phyloP scores from a whole-genome alignment of 1,140 invertebrate genomes.

The Drosophila bifasciata region DNA sequence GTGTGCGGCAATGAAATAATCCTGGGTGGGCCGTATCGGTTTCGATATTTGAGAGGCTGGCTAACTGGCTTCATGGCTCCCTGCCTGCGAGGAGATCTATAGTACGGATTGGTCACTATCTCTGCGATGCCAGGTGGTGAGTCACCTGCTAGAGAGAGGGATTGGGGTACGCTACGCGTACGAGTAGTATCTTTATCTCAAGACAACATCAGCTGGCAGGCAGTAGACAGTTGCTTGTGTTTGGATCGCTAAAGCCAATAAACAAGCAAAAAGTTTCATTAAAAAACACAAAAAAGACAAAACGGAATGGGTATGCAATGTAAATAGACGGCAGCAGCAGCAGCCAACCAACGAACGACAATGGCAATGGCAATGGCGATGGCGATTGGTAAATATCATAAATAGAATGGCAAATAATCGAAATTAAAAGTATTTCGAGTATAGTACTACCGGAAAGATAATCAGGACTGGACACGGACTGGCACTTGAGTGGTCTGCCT shows the following conservation, averaged over 20 bases:
- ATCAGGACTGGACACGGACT: slow-evolving; percentile 28
- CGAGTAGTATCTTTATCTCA: slow-evolving; percentile 49
- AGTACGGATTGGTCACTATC: slow-evolving; percentile 32
- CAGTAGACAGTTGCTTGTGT: slow-evolving; percentile 72
- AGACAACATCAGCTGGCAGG: slow-evolving; percentile 48
- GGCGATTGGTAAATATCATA: slow-evolving; percentile 53
- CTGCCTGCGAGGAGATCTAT: background rate
- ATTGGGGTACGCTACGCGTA: background rate
- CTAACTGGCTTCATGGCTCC: slow-evolving; percentile 36
- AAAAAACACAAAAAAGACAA: slow-evolving; percentile 46
- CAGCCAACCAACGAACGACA: background rate
- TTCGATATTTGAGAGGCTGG: slow-evolving; percentile 26
- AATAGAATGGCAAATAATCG: slow-evolving; percentile 56
- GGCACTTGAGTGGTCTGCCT: slow-evolving; percentile 45
- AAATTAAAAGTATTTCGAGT: slow-evolving; percentile 54
- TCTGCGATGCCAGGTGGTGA: slow-evolving; percentile 41
- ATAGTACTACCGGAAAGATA: slow-evolving; percentile 46
- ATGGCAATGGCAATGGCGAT: slow-evolving; percentile 11
- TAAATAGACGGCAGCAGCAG: slow-evolving; percentile 28
- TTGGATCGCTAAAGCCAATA: slow-evolving; percentile 54
- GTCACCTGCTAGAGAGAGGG: slow-evolving; percentile 20
- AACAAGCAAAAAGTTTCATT: slow-evolving; percentile 61
- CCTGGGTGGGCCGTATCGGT: slow-evolving; percentile 42
- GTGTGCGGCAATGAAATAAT: slow-evolving; percentile 28
- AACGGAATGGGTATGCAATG: slow-evolving; percentile 24